Base-by-base conservation (phyloP, 2,797 vertebrate species). In the Rallus crepitans region DNA sequence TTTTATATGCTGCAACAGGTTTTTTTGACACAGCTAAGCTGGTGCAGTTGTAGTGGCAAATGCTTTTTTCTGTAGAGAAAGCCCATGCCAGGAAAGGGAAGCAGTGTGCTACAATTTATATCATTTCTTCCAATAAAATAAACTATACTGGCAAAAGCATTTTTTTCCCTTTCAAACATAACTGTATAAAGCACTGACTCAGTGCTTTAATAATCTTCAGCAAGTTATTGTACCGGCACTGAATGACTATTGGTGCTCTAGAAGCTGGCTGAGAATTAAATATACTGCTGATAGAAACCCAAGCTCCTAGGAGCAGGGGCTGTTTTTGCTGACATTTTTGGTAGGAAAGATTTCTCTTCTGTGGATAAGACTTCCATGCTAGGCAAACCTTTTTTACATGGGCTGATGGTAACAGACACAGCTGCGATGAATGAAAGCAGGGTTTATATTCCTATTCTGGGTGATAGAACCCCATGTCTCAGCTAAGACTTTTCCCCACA, bases 131-230 rank as follows among this genome's bases (percentile, higher is more conserved):
- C 1, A 7, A 79, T 48, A 89, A 95, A 96, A 94, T 79, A 94
- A 90, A 78, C 59, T 80, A 64, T 87, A 73, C 56, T 73, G 45
- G 68, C 59, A 86, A 91, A 95, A 75, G 7, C 6, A 12, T 39
- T 80, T 87, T 75, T 56, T 77, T 63, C 47, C 0, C 45, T 90
- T 90, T 91, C 92, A 95, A 89, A 90, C 66, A 93, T 31, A 86
- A 33, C 72, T 52, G 39, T 70, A 76, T 70, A 66, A 87, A 92
- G 86, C 59, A 81, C 55, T 79, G 66, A n/a, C 33, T 86, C 63
- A 63, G 33, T 86, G 77, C 70, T 90, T 94, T 95, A 93, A 94
- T 90, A 96, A 93, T 83, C 69, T 48, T 72, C 82, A 83, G 77
- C 30, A 76, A 93, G 77, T 81, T 88, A 90, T 61, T 81, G 66